Percentiles rank a stretch among this genome's conserved stretches.
Conservation (phyloP, 1,140 invertebrate genomes). For the Augochlora pura region DNA sequence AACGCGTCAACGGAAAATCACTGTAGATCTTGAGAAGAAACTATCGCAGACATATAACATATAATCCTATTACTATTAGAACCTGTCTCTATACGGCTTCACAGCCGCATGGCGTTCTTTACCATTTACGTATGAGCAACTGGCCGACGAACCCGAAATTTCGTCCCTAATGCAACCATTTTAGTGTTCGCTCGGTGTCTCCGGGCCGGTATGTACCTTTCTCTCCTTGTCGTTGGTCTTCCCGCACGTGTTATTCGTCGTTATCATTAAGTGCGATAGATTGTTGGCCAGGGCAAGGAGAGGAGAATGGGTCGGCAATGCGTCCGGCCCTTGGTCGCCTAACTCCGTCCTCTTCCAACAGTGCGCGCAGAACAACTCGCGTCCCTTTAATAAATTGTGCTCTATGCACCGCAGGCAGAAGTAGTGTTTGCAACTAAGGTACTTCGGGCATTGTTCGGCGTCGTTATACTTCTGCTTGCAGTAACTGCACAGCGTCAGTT, state of each 20-base stretch:
- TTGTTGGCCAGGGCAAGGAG: conserved; percentile 84
- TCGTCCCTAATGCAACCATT: no score
- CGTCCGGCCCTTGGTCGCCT: conserved; percentile 83
- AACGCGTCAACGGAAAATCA: not conserved
- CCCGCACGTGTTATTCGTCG: conserved; percentile 73
- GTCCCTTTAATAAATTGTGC: conserved; percentile 83
- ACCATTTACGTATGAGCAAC: conserved; percentile 13
- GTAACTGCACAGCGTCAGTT: conserved; percentile 85
- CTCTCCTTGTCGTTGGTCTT: conserved; percentile 80
- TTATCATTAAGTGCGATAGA: conserved; percentile 81
- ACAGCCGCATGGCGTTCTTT: conserved; percentile 37
- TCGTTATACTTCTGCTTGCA: conserved; percentile 87
- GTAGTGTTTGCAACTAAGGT: conserved; percentile 88
- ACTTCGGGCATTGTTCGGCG: conserved; percentile 85
- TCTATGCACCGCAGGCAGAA: conserved; percentile 88
- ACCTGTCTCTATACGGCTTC: conserved; percentile 64
- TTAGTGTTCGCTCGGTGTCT: no score
- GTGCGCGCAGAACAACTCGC: conserved; percentile 85
- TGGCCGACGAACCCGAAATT: no score
- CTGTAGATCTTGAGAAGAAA: not conserved
- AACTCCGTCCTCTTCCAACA: conserved; percentile 86
- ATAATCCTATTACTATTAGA: conserved; percentile 61
- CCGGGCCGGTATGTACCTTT: conserved; percentile 71
- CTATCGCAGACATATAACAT: conserved; percentile 56
- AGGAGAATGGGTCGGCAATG: conserved; percentile 84